Base-by-base conservation (phyloP, 2,888 invertebrate species). In the Plagodis pulveraria region DNA sequence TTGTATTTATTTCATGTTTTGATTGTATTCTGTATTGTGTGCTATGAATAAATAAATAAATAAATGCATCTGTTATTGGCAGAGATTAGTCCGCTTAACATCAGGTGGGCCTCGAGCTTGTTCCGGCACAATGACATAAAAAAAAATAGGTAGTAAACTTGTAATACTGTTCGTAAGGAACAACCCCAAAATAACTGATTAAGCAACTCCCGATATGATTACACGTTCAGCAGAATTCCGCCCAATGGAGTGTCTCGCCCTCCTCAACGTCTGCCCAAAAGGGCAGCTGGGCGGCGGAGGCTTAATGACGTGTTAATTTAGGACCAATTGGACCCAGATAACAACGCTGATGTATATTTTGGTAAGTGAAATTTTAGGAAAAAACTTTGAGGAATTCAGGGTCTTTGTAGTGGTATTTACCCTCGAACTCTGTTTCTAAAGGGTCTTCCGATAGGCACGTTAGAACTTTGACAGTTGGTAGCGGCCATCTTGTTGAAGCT, bases 251-350 rank as follows among this genome's bases (percentile, higher is more conserved):
- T 45, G 48, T 56, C 46, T 49, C 36, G 47, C 54, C 56, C 53
- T 52, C 10, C 42, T 47, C 55, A 53, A 63, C 62, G 57, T 67
- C 73, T 52, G 71, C 73, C 65, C 64, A 69, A 75, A 78, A 73
- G 64, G 73, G 73, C 69, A 62, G 60, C 59, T 70, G 70, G 73
- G 74, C 68, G 65, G 47, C 45, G 42, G 49, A 49, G 50, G 71
- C 68, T 71, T 77, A 76, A 80, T 76, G 78, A 71, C 63, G 73
- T 80, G 80, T 80, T 80, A 80, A 79, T 79, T 77, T 77, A 73
- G 72, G 65, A 62, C 72, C 69, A 73, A 73, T 69, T 71, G 62
- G 49, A 42, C 50, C 66, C 66, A 65, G 77, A 75, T 75, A 78
- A 77, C 65, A 62, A 62, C 56, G 57, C 54, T 41, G 52, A 46